Conservation (phyloP, 2,797 vertebrate genomes). For the Pseudochirops cupreus region DNA sequence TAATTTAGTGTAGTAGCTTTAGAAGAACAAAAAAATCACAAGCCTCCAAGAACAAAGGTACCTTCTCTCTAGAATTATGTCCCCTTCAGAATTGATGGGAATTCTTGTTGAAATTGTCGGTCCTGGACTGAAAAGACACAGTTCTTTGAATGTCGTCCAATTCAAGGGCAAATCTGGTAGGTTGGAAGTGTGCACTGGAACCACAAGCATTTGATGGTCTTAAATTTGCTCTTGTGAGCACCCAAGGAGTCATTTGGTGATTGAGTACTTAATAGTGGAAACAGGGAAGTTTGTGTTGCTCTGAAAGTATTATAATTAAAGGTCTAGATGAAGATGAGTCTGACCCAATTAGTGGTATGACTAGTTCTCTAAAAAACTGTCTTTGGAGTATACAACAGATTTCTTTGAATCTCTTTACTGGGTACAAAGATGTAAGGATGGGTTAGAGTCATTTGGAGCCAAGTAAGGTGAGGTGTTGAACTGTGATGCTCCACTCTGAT, state of each 20-base stretch:
- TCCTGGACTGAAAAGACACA: not conserved
- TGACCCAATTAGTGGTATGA: conserved; percentile 1
- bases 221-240: not conserved
- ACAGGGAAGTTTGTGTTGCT: conserved; percentile 42
- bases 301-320: conserved; percentile 30
- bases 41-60: not conserved
- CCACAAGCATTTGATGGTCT: conserved; percentile 12
- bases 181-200: not conserved
- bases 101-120: not conserved
- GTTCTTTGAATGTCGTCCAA: conserved; percentile 42
- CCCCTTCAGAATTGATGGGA: conserved; percentile 29
- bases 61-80: not conserved
- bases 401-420: conserved; percentile 24
- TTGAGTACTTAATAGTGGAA: not conserved
- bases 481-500: not conserved
- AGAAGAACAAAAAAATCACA: not conserved
- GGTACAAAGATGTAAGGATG: not conserved
- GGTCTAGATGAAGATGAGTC: not conserved
- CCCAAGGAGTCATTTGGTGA: conserved; percentile 23
- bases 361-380: conserved; percentile 32
- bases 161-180: conserved; percentile 32
- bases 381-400: not conserved
- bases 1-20: not conserved
- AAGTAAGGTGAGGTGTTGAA: conserved; percentile 26
- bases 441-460: not conserved